Conservation (phyloP, 2,888 invertebrate genomes). For the Argyresthia goedartella region DNA sequence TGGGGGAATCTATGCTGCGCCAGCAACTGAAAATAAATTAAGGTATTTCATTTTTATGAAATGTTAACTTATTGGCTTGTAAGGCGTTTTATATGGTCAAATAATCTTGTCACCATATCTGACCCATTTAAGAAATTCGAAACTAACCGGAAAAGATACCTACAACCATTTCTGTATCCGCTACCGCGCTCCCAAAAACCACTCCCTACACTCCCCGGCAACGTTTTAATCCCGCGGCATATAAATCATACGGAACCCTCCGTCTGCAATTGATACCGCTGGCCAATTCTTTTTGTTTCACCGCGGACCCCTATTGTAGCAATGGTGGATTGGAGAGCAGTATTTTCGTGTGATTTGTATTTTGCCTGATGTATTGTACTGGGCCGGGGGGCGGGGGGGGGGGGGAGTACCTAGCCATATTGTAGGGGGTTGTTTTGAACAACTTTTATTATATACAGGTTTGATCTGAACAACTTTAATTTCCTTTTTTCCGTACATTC, state of each 20-base stretch:
- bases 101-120: no score
- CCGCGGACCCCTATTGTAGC: constrained; percentile 2
- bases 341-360: neutral
- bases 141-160: no score
- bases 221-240: constrained; percentile 39
- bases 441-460: no score
- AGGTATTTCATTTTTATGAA: no score
- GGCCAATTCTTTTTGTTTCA: constrained; percentile 11
- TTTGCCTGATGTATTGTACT: neutral
- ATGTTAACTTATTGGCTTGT: no score
- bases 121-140: no score
- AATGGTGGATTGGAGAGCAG: neutral
- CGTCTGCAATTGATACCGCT: constrained; percentile 35
- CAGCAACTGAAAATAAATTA: no score
- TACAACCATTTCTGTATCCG: neutral
- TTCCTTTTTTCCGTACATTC: no score
- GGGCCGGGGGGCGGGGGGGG: neutral
- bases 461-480: no score
- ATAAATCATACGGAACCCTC: constrained; percentile 46
- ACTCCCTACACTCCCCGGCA: constrained; percentile 4
- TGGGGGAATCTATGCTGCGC: no score
- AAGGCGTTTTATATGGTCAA: no score
- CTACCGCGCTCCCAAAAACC: neutral
- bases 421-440: no score
- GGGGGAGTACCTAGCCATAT: neutral